Conservation (phyloP, 2,888 invertebrate species). For the Dolichomitus sp. region DNA sequence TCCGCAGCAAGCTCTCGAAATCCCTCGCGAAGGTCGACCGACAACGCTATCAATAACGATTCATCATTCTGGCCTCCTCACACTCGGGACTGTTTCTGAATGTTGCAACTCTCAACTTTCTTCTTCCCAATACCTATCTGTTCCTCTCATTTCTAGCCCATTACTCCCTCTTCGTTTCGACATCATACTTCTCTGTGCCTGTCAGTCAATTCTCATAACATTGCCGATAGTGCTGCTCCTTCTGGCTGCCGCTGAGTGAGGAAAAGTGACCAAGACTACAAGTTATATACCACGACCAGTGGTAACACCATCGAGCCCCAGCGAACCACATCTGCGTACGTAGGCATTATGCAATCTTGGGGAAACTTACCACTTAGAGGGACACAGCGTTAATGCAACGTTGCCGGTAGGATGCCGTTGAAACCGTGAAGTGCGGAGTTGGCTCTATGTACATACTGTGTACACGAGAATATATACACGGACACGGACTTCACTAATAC, state of each 20-base stretch:
- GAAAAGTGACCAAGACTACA: not conserved
- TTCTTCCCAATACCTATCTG: conserved; percentile 11
- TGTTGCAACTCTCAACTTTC: conserved; percentile 24
- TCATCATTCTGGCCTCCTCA: conserved; percentile 70
- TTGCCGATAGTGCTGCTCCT: not conserved
- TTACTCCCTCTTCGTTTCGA: not conserved
- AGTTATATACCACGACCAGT: conserved; percentile 14
- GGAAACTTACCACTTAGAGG: conserved; percentile 84
- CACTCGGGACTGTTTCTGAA: not conserved
- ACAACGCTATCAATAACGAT: conserved; percentile 73
- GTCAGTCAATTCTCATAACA: not conserved
- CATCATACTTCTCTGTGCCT: not conserved
- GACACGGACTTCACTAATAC: not conserved
- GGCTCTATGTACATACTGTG: conserved; percentile 30
- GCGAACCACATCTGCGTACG: conserved; percentile 74
- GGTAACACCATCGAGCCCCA: not conserved
- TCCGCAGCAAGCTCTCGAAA: conserved; percentile 44
- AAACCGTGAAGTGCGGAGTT: conserved; percentile 39
- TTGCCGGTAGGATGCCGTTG: conserved; percentile 54
- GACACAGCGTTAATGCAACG: conserved; percentile 82
- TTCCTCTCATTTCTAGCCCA: conserved; percentile 11
- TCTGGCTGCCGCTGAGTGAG: not conserved
- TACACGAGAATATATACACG: not conserved
- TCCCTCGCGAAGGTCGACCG: conserved; percentile 37
- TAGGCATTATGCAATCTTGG: conserved; percentile 83